phyloP scores from a whole-genome alignment of 2,113 vertebrate genomes.

The Candoia aspera region DNA sequence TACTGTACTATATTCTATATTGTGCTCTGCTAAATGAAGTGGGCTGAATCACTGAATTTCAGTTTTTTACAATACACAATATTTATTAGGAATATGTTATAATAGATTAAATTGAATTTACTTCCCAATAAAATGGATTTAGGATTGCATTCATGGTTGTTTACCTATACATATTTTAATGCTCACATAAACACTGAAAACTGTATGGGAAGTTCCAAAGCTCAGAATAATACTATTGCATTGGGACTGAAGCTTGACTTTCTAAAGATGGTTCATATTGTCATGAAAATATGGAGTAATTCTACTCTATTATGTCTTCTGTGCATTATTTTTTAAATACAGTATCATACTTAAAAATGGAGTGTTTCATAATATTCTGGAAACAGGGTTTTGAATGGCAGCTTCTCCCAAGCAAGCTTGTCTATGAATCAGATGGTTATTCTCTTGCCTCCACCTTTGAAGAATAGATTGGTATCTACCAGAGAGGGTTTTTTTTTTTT shows the following conservation, averaged over 20 bases:
- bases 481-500: neutral
- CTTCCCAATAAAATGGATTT: neutral
- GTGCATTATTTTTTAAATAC: too few relatives aligned
- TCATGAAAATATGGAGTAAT: neutral
- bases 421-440: neutral
- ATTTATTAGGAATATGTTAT: slow-evolving; percentile 20
- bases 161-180: slow-evolving; percentile 45
- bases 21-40: slow-evolving; percentile 52
- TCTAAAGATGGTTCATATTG: neutral
- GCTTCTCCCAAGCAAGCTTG: neutral
- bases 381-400: neutral
- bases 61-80: slow-evolving; percentile 33
- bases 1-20: slow-evolving; percentile 8
- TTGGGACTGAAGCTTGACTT: neutral
- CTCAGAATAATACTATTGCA: slow-evolving; percentile 30
- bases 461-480: neutral
- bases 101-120: neutral
- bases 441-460: neutral
- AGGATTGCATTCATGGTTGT: slow-evolving; percentile 10
- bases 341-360: neutral
- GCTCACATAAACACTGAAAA: slow-evolving; percentile 31
- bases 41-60: slow-evolving; percentile 37
- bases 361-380: neutral
- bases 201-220: neutral
- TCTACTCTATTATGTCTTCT: too few relatives aligned